Conservation (phyloP, 2,888 invertebrate genomes). For the Cephus pygmeus region DNA sequence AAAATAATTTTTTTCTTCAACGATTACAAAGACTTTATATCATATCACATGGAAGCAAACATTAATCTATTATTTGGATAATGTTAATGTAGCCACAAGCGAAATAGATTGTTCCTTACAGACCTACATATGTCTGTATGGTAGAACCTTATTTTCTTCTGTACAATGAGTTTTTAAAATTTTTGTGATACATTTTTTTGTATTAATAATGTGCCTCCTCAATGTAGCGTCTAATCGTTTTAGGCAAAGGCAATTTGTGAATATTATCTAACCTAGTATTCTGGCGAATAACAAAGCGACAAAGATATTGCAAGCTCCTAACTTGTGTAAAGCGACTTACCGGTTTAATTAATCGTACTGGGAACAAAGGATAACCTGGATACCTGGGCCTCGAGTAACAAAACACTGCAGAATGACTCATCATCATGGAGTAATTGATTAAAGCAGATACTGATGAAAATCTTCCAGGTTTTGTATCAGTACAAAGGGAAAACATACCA, state of each 20-base stretch:
- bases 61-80: background rate
- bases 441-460: constrained; percentile 76
- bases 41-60: background rate
- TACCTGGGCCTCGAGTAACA: constrained; percentile 78
- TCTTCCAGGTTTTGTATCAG: constrained; percentile 69
- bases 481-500: constrained; percentile 74
- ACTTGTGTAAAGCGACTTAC: constrained; percentile 80
- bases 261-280: constrained; percentile 76
- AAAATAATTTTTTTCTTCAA: background rate
- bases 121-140: background rate
- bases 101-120: background rate
- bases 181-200: background rate
- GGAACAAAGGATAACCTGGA: constrained; percentile 76
- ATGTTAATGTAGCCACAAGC: background rate
- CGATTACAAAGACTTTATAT: background rate
- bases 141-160: background rate
- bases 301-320: constrained; percentile 78
- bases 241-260: constrained; percentile 75
- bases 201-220: constrained; percentile 59
- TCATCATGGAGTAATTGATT: constrained; percentile 79
- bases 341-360: constrained; percentile 79
- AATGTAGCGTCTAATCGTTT: constrained; percentile 70
- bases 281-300: constrained; percentile 79
- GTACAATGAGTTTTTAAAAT: background rate
- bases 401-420: constrained; percentile 77